These are phyloP conservation scores for Polymixis flavicincta DNA, from an alignment of 2,888 invertebrate species.

Conservation along the genomic window DNA sequence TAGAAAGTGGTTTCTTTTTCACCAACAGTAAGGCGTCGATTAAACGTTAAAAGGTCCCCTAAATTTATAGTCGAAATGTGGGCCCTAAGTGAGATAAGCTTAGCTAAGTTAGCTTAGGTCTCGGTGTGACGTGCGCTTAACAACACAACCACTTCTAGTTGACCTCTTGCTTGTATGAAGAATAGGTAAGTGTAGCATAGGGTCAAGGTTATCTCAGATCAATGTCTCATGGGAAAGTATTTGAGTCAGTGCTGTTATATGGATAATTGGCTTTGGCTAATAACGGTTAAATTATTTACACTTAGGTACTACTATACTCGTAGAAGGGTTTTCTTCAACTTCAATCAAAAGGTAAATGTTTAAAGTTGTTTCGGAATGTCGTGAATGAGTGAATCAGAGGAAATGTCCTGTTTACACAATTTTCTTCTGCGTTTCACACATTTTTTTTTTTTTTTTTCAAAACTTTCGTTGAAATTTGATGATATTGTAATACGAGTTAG, in stretches of 20 bases:
- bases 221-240: conserved; percentile 48
- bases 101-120: not conserved
- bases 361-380: not conserved
- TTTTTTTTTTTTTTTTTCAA: not conserved
- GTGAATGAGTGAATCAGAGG: not conserved
- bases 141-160: conserved; percentile 30
- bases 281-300: conserved; percentile 48
- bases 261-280: conserved; percentile 17
- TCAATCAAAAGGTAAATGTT: not conserved
- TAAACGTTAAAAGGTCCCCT: too few relatives aligned
- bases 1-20: too few relatives aligned
- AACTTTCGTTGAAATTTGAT: not conserved
- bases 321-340: not conserved
- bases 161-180: conserved; percentile 52
- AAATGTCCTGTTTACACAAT: not conserved
- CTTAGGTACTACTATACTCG: not conserved
- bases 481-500: not conserved
- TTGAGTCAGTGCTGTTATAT: conserved; percentile 19
- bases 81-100: too few relatives aligned
- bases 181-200: conserved; percentile 47
- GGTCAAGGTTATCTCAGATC: conserved; percentile 50
- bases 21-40: too few relatives aligned
- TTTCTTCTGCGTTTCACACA: not conserved
- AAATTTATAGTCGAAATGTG: too few relatives aligned
- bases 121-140: conserved; percentile 14